phyloP scores from a whole-genome alignment of 2,113 vertebrate genomes.

The Ochotona curzoniae region DNA sequence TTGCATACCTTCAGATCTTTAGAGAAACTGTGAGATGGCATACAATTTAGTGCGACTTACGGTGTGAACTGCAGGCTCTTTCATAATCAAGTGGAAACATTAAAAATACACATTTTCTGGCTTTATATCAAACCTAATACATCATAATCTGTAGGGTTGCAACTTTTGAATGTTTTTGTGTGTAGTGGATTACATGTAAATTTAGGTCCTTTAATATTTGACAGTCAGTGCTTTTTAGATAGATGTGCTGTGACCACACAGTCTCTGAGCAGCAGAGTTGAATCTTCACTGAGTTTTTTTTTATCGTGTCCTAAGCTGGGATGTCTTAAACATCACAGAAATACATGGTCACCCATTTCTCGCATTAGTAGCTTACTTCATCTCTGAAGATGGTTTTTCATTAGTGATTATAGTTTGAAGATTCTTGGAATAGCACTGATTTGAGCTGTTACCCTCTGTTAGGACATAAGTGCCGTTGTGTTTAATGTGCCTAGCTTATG shows the following conservation, averaged over 20 bases:
- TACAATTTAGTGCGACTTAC: background rate
- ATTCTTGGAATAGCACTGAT: background rate
- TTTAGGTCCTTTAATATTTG: background rate
- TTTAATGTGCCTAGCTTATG: background rate
- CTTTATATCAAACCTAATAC: background rate
- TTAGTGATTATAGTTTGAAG: slow-evolving; percentile 1
- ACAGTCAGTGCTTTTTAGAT: slow-evolving; percentile 18
- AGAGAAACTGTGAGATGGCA: background rate
- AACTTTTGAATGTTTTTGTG: background rate
- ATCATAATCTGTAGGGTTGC: background rate
- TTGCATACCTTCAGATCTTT: background rate
- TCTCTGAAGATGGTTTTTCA: background rate
- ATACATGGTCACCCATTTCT: background rate
- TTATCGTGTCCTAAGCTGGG: background rate
- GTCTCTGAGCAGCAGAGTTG: background rate
- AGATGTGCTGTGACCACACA: background rate
- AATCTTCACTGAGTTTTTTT: slow-evolving; percentile 7
- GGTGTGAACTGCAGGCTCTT: background rate
- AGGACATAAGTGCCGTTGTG: background rate
- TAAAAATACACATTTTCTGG: background rate
- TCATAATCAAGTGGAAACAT: background rate
- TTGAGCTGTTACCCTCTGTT: background rate
- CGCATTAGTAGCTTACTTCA: background rate
- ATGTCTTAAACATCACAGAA: background rate
- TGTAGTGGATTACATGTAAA: background rate